Evolutionary conservation across 1,140 invertebrate genomes (phyloP).

Genomic region (Diachasma alloeum): DNA sequence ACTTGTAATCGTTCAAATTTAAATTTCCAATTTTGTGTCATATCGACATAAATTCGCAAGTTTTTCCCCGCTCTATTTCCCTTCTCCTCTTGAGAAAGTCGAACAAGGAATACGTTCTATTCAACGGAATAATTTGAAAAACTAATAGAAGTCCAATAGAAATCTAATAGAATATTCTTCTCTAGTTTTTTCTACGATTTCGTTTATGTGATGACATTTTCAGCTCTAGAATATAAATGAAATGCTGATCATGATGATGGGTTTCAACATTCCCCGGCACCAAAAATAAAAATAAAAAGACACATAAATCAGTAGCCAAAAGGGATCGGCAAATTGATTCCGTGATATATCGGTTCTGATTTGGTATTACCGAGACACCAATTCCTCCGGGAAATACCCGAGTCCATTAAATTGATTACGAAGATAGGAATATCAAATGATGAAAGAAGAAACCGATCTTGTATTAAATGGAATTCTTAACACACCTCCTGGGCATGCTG

Average conservation of each 20-base stretch:
- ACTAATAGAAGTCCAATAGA: no score
- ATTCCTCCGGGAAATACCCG: not conserved
- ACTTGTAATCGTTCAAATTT: no score
- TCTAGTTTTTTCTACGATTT: no score
- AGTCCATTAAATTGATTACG: conserved; percentile 3
- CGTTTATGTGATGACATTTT: no score
- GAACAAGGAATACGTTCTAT: no score
- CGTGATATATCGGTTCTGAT: conserved; percentile 32
- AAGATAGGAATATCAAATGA: conserved; percentile 1
- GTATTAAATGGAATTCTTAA: not conserved
- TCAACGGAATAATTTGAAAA: no score
- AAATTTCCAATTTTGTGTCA: no score
- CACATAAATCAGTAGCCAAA: conserved; percentile 22
- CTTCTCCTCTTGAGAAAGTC: no score
- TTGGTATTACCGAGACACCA: not conserved
- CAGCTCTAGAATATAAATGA: not conserved
- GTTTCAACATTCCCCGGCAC: not conserved
- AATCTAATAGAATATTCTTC: no score
- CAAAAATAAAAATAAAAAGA: conserved; percentile 24
- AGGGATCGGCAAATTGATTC: conserved; percentile 49
- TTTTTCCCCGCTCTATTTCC: no score
- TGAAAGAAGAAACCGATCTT: not conserved
- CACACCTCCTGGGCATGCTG: not conserved
- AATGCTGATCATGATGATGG: not conserved
- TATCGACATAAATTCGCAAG: no score